Conservation (phyloP, 2,797 vertebrate genomes). For the Syngnathus acus region DNA sequence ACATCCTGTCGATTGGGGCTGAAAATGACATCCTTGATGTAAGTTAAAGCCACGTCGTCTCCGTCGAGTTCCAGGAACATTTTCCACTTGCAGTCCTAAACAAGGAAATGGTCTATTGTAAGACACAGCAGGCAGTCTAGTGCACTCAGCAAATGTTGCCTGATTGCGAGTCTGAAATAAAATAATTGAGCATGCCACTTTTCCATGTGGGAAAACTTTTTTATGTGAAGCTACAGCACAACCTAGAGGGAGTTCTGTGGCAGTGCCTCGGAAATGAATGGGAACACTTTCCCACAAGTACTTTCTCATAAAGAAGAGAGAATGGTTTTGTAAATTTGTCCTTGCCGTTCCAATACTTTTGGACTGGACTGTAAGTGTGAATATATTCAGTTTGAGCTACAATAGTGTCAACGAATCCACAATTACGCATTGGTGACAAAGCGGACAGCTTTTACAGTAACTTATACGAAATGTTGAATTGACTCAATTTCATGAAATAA, state of each 20-base stretch:
- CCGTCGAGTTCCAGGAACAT: constrained; percentile 98
- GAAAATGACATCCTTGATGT: constrained; percentile 97
- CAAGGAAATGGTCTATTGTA: constrained; percentile 11
- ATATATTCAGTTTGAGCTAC: no score
- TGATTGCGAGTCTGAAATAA: constrained; percentile 22
- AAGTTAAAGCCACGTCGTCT: constrained; percentile 91
- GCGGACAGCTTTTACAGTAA: neutral
- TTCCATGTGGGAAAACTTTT: constrained; percentile 21
- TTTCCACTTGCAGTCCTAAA: constrained; percentile 99
- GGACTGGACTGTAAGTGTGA: no score
- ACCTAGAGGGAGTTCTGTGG: constrained; percentile 62
- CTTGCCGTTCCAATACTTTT: no score
- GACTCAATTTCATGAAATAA: neutral
- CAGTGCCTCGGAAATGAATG: constrained; percentile 22
- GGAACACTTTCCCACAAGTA: neutral
- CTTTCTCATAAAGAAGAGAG: no score
- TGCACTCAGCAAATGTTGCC: constrained; percentile 15
- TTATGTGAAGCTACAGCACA: constrained; percentile 72
- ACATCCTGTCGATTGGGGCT: constrained; percentile 80
- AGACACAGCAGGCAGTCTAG: constrained; percentile 5
- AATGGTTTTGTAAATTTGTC: no score
- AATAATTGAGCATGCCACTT: constrained; percentile 33
- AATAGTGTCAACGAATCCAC: no score
- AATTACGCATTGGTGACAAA: no score
- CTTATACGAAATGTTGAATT: neutral